A percentile compares a stretch with the other conserved stretches of the same genome.
Conservation (phyloP, 2,113 vertebrate species). For the Cervus canadensis region DNA sequence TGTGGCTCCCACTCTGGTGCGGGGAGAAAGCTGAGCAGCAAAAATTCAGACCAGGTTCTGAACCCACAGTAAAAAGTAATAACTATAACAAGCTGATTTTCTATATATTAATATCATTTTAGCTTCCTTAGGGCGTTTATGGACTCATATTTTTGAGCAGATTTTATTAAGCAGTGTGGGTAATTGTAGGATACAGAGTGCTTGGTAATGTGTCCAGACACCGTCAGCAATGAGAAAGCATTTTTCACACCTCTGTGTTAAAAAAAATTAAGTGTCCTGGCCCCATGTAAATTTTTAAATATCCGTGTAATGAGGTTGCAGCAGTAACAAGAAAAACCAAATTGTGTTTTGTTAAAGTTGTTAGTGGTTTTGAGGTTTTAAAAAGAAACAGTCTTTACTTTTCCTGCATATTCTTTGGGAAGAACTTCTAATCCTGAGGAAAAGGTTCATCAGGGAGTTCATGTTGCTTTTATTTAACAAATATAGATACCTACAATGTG, state of each 20-base stretch:
- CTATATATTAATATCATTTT: neutral
- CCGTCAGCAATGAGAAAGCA: neutral
- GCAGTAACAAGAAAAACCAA: neutral
- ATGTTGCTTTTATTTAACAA: constrained; percentile 30
- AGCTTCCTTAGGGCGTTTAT: neutral
- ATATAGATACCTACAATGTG: neutral
- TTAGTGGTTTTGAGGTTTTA: neutral
- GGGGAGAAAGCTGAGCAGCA: neutral
- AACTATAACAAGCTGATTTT: neutral
- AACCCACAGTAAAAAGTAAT: constrained; percentile 37
- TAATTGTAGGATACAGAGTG: neutral
- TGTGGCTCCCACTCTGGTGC: neutral
- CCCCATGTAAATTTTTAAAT: neutral
- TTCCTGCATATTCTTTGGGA: neutral
- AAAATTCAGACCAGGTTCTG: constrained; percentile 28
- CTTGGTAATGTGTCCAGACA: neutral
- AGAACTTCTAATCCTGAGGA: neutral
- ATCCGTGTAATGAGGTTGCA: neutral
- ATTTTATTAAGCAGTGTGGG: neutral
- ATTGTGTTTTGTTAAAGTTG: neutral
- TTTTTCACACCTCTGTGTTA: neutral
- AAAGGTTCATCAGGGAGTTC: neutral
- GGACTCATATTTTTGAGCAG: neutral
- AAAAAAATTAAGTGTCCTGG: neutral
- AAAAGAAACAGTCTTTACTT: neutral